A percentile compares a stretch with the other conserved stretches of the same genome.
These are phyloP conservation scores for Typhlomys cinereus DNA, from an alignment of 2,113 vertebrate species.

Conservation along the genomic window DNA sequence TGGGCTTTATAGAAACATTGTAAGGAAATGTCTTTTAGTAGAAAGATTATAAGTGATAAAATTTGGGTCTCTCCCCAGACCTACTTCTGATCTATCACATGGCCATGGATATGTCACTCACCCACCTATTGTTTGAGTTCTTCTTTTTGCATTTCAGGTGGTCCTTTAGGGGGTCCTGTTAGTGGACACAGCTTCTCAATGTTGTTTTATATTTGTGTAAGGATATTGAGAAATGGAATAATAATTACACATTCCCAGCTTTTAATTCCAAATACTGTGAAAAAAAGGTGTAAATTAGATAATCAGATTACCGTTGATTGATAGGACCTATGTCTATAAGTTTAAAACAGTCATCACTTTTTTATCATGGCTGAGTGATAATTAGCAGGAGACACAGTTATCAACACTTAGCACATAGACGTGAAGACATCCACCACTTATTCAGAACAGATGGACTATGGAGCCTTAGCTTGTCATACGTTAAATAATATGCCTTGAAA, in stretches of 20 bases:
- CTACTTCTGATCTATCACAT: neutral
- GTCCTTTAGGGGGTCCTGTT: neutral
- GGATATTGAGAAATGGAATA: constrained; percentile 59
- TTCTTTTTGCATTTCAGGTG: neutral
- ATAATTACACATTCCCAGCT: constrained; percentile 82
- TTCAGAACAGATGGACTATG: constrained; percentile 86
- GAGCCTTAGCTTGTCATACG: constrained; percentile 80
- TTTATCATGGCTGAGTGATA: constrained; percentile 85
- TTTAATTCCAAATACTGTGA: constrained; percentile 81
- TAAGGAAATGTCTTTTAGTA: neutral
- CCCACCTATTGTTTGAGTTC: neutral
- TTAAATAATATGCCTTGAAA: constrained; percentile 83
- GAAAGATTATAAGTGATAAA: neutral
- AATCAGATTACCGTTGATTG: constrained; percentile 84
- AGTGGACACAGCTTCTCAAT: constrained; percentile 56
- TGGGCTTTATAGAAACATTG: neutral
- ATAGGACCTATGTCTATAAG: constrained; percentile 83
- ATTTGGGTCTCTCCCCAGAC: neutral
- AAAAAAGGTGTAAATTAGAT: constrained; percentile 87
- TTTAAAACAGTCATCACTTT: constrained; percentile 85
- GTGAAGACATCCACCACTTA: constrained; percentile 79
- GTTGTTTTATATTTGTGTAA: constrained; percentile 55
- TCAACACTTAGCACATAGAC: constrained; percentile 84
- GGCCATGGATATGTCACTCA: neutral
- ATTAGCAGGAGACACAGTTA: constrained; percentile 83